These are phyloP conservation scores for Drosophila nigrodunni DNA, from an alignment of 1,140 invertebrate genomes.

Conservation along the genomic window DNA sequence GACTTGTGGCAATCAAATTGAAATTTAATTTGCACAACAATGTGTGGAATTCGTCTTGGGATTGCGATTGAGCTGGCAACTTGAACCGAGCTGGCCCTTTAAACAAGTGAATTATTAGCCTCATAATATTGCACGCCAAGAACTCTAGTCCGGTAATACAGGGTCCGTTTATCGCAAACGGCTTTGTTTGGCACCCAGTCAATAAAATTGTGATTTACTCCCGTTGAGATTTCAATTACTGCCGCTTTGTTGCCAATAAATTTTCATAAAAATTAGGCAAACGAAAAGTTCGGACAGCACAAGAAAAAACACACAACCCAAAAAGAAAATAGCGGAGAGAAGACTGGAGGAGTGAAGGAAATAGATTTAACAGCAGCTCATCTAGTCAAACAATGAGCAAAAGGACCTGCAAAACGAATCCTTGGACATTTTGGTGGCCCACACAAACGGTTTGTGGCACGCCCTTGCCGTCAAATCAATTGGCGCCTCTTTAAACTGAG, in stretches of 20 bases:
- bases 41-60: constrained; percentile 20
- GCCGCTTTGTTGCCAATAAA: constrained; percentile 82
- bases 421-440: constrained; percentile 50
- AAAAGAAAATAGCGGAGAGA: background rate
- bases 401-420: constrained; percentile 7
- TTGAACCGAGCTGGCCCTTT: constrained; percentile 50
- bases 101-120: constrained; percentile 67
- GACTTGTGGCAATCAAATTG: constrained; percentile 69
- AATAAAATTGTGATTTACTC: constrained; percentile 83
- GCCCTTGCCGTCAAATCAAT: constrained; percentile 61
- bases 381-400: constrained; percentile 27
- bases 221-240: constrained; percentile 80
- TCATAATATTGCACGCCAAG: constrained; percentile 35
- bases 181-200: constrained; percentile 50
- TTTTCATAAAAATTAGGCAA: constrained; percentile 79
- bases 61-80: background rate
- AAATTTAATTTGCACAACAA: constrained; percentile 80
- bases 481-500: constrained; percentile 50
- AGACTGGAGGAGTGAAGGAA: background rate
- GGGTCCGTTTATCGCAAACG: constrained; percentile 19
- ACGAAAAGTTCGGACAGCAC: constrained; percentile 41
- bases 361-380: constrained; percentile 12
- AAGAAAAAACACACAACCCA: constrained; percentile 1
- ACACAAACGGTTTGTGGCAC: constrained; percentile 55
- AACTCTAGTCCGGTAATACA: background rate